Evolutionary conservation across 1,140 invertebrate genomes (phyloP).

Genomic region (Sitobion miscanthi): DNA sequence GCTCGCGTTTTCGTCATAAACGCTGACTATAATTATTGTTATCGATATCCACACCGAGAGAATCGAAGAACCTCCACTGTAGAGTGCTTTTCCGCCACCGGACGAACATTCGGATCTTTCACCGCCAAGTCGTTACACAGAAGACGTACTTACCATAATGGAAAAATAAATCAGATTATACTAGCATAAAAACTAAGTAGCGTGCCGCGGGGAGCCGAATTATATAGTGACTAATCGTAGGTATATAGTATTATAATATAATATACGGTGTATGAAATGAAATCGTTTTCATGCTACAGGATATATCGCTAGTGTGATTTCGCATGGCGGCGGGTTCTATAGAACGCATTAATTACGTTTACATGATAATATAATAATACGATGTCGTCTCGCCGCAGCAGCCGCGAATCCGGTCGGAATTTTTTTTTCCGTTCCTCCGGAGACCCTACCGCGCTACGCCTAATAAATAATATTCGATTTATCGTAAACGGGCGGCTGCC

Average conservation of each 20-base stretch:
- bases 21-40: not conserved
- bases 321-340: not conserved
- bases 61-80: not conserved
- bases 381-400: not conserved
- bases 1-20: not conserved
- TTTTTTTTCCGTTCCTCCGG: not conserved
- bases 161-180: not conserved
- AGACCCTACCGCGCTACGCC: not conserved
- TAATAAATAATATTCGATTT: conserved; percentile 38
- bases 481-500: not conserved
- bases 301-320: not conserved
- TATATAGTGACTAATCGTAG: not conserved
- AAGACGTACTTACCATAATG: not conserved
- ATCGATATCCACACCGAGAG: not conserved
- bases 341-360: not conserved
- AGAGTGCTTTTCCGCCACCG: not conserved
- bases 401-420: not conserved
- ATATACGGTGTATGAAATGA: not conserved
- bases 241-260: not conserved
- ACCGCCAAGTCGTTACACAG: too few species aligned
- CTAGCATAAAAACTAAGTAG: not conserved
- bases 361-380: conserved; percentile 13
- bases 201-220: not conserved
- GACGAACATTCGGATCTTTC: too few species aligned
- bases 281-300: not conserved